Conservation (phyloP, 2,797 vertebrate genomes). For the Gallinago solitaria region DNA sequence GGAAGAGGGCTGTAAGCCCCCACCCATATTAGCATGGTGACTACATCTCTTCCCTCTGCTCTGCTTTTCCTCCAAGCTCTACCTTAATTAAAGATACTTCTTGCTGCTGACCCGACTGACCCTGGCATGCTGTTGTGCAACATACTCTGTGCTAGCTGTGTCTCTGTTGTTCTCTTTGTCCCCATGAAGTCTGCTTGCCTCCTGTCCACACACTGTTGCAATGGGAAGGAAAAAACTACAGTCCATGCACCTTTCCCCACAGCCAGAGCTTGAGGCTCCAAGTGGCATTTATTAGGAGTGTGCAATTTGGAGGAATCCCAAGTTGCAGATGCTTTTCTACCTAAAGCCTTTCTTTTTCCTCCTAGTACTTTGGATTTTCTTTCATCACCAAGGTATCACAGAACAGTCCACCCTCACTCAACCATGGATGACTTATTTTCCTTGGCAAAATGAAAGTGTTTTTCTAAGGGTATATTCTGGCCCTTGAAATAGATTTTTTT, state of each 20-base stretch:
- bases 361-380: background rate
- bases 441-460: background rate
- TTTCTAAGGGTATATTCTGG: background rate
- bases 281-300: background rate
- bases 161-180: background rate
- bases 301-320: background rate
- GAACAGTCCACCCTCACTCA: background rate
- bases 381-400: background rate
- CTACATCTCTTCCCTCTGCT: background rate
- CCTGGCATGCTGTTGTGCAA: background rate
- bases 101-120: background rate
- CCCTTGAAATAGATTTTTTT: background rate
- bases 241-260: background rate
- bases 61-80: background rate
- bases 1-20: background rate
- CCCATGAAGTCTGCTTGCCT: background rate
- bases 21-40: background rate
- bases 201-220: background rate
- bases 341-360: background rate
- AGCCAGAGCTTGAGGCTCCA: background rate
- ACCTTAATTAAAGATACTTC: background rate
- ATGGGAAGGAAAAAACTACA: background rate
- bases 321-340: background rate
- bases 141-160: background rate
- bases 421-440: background rate